Evolutionary conservation across 2,888 invertebrate species (phyloP), one percentile per base, ranked within the genome.

Genomic region (Nephrocerus scutellatus): DNA sequence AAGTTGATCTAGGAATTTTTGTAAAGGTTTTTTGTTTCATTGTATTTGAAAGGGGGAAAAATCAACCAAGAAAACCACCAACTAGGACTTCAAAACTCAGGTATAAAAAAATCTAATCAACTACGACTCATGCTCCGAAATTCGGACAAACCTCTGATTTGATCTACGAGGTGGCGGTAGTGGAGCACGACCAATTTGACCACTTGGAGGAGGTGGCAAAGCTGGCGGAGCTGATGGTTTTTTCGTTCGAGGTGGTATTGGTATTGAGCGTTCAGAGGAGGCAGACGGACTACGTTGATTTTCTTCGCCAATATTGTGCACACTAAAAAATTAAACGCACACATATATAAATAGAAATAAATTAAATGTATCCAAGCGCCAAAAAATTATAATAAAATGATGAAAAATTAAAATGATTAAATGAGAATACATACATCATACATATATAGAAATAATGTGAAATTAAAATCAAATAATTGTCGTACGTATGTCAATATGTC

Each of bases 131-230:
- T n/a, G 49, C 51, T 30, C 48, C 48, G 22, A 35, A 26, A 28
- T 16, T 8, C 10, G 36, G 37, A 62, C 62, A 58, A 60, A 64
- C 64, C 63, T 63, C 53, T 60, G 61, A 49, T 56, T 56, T 44
- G 60, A 55, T 55, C 60, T 57, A 50, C 64, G 56, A 44, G 64
- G 64, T 47, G 63, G 63, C 36, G 63, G 63, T 49, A 63, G 48
- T 44, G 63, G 64, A 43, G 61, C 57, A 39, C 58, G 56, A 44
- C 58, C 58, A 43, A 54, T 42, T 21, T 49, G 51, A 16, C 46
- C 51, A 47, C 49, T 40, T 20, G 47, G 40, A 19, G 43, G 47
- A 28, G 49, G 38, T 34, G 51, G 48, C 42, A 52, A 48, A 41
- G 53, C 45, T 40, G 55, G 51, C 32, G 54, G 48, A 35, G 49